Evolutionary conservation across 2,797 vertebrate genomes (phyloP).

Genomic region (Sciurus vulgaris): DNA sequence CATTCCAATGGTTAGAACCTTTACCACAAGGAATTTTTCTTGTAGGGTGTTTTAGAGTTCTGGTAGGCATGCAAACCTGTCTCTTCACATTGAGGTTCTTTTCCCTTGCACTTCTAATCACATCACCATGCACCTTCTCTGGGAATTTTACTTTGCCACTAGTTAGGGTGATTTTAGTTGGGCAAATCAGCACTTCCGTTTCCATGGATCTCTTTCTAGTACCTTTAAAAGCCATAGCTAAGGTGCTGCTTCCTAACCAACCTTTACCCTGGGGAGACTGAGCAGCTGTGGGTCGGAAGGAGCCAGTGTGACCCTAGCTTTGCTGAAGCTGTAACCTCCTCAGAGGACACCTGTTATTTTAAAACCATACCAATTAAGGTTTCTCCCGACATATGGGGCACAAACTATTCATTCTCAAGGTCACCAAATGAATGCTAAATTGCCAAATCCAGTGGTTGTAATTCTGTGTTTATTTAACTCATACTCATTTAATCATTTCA

Average conservation of each 20-base stretch:
- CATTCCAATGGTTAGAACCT: background rate
- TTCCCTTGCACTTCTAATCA: background rate
- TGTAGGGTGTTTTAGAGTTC: background rate
- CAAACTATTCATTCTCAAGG: background rate
- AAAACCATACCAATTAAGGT: background rate
- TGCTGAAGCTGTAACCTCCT: background rate
- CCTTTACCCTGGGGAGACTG: background rate
- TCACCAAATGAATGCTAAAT: background rate
- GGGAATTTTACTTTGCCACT: background rate
- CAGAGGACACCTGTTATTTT: background rate
- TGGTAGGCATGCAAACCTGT: background rate
- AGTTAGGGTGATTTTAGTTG: background rate
- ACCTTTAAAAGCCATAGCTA: background rate
- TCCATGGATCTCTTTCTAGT: background rate
- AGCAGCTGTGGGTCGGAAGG: background rate
- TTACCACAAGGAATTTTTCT: constrained; percentile 5
- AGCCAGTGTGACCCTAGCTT: background rate
- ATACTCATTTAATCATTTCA: background rate
- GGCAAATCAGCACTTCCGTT: background rate
- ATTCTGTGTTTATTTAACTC: background rate
- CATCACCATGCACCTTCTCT: background rate
- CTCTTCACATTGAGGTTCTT: background rate
- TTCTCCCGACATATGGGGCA: background rate
- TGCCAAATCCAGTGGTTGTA: background rate
- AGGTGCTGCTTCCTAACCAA: background rate